phyloP scores from a whole-genome alignment of 2,888 invertebrate genomes.

The Eumerus sabulonum region DNA sequence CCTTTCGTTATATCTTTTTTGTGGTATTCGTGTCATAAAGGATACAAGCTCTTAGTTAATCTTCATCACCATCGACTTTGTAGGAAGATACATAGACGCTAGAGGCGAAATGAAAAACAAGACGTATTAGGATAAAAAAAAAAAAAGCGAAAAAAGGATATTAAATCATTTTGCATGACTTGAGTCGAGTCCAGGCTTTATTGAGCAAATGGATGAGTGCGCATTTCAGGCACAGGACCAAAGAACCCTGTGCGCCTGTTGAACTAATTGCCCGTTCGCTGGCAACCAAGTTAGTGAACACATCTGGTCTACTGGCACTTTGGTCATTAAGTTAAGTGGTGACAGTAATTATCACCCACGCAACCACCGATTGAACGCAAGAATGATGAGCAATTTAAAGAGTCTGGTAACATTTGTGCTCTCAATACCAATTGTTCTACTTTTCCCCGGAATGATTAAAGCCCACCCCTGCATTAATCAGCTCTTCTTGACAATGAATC shows the following conservation, averaged over 20 bases:
- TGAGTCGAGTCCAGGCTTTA: conserved; percentile 35
- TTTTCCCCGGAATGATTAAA: conserved; percentile 10
- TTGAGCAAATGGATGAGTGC: conserved; percentile 2
- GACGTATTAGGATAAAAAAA: conserved; percentile 23
- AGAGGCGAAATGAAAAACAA: conserved; percentile 53
- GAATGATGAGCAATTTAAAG: too few relatives aligned
- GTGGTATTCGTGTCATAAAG: conserved; percentile 50
- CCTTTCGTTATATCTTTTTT: conserved; percentile 49
- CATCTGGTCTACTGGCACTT: conserved; percentile 68
- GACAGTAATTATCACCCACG: conserved; percentile 70
- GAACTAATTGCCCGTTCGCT: conserved; percentile 54
- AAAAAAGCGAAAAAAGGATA: too few relatives aligned
- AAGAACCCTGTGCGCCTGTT: conserved; percentile 27
- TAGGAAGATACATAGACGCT: conserved; percentile 52
- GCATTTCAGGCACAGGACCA: conserved; percentile 5
- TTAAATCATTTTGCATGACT: conserved; percentile 69
- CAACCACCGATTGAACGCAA: too few relatives aligned
- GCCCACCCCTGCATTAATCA: conserved; percentile 4
- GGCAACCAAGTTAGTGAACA: conserved; percentile 45
- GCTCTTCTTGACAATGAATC: conserved; percentile 26
- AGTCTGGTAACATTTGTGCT: conserved; percentile 14
- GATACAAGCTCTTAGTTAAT: conserved; percentile 59
- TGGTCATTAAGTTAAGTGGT: conserved; percentile 71
- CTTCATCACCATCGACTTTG: conserved; percentile 56
- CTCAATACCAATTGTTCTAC: conserved; percentile 3